A percentile compares a stretch with the other conserved stretches of the same genome.
Conservation (phyloP, 1,140 invertebrate species). For the Elysia chlorotica region DNA sequence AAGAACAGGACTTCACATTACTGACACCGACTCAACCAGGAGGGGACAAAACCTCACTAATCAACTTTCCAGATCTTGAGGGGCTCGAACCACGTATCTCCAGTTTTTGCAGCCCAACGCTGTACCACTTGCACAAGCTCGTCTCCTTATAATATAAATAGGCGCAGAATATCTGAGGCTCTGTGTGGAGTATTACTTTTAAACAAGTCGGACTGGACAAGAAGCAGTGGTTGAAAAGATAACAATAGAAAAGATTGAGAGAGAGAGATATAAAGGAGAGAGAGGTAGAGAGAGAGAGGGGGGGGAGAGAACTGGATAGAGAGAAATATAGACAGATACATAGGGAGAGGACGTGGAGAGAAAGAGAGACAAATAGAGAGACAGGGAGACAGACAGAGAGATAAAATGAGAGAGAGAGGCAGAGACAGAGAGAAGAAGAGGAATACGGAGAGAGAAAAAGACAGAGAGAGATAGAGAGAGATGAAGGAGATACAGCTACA, state of each 20-base stretch:
- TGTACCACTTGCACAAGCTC: too few species aligned
- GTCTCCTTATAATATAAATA: too few species aligned
- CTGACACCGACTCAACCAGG: too few species aligned
- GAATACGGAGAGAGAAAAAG: background rate
- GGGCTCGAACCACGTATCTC: too few species aligned
- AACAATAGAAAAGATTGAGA: background rate
- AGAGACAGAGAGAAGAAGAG: background rate
- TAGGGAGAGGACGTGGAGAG: background rate
- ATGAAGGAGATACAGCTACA: background rate
- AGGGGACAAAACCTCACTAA: too few species aligned
- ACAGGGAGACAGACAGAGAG: background rate
- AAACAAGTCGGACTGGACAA: background rate
- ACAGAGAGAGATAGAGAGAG: background rate
- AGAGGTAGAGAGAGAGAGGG: too few species aligned
- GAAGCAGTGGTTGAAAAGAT: background rate
- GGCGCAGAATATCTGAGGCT: too few species aligned
- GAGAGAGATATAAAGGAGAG: background rate
- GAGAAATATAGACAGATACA: background rate
- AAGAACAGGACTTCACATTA: too few species aligned
- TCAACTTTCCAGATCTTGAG: too few species aligned
- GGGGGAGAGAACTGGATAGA: background rate
- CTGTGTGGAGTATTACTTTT: too few species aligned
- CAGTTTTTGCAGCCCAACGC: too few species aligned
- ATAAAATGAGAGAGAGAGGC: background rate
- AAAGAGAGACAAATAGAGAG: background rate